Evolutionary conservation across 1,140 invertebrate genomes (phyloP).

Genomic region (Capitella teleta): DNA sequence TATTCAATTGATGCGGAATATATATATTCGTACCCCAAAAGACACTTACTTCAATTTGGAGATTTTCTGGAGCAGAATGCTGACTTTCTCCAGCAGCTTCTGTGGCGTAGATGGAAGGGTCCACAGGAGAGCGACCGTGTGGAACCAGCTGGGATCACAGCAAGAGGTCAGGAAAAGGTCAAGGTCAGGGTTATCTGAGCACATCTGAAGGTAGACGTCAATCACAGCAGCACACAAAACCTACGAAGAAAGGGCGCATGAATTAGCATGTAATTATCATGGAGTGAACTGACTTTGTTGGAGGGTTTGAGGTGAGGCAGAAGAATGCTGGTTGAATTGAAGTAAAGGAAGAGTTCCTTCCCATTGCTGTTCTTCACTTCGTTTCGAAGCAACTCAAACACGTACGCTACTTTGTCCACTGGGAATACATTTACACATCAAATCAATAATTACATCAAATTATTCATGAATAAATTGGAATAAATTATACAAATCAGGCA

Average conservation of each 20-base stretch:
- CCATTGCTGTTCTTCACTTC: slow-evolving; percentile 33
- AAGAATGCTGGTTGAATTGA: slow-evolving; percentile 33
- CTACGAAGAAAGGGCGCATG: slow-evolving; percentile 7
- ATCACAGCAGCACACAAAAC: slow-evolving; percentile 17
- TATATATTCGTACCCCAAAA: background rate
- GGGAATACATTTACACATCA: too few species aligned
- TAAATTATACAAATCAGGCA: too few species aligned
- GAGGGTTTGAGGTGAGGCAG: slow-evolving; percentile 35
- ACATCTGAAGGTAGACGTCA: slow-evolving; percentile 38
- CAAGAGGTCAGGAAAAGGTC: slow-evolving; percentile 32
- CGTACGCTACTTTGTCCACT: slow-evolving; percentile 40
- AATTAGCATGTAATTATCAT: background rate
- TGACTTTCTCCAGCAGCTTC: slow-evolving; percentile 35
- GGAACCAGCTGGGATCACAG: slow-evolving; percentile 37
- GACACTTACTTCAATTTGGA: slow-evolving; percentile 34
- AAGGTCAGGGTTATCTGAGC: slow-evolving; percentile 31
- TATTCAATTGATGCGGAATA: background rate
- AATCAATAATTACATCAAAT: too few species aligned
- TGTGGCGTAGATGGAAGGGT: slow-evolving; percentile 27
- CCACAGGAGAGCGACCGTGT: slow-evolving; percentile 32
- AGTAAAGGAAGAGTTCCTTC: slow-evolving; percentile 37
- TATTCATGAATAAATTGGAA: too few species aligned
- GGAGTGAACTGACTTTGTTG: slow-evolving; percentile 27
- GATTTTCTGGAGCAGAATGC: slow-evolving; percentile 39
- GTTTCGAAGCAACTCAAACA: slow-evolving; percentile 34